Base-by-base conservation (phyloP, 2,113 vertebrate genomes). In the Haemorhous mexicanus region DNA sequence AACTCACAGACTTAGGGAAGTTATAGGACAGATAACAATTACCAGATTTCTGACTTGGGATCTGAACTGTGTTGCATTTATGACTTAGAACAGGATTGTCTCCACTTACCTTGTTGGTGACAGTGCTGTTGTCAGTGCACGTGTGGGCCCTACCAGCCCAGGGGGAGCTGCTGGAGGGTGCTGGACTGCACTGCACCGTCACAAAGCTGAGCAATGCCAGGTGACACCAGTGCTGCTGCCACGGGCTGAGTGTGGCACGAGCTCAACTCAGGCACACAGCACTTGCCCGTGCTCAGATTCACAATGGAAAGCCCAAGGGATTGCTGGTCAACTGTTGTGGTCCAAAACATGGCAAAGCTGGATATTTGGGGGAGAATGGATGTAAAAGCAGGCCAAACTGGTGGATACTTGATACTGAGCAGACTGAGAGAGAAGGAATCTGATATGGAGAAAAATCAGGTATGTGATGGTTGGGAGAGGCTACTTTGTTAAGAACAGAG, bases 141-240 rank as follows among this genome's bases (percentile, higher is more conserved):
- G 0, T 2, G 3, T 33, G n/a, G 11, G 19, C 24, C 24, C 50
- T 27, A 22, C 16, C 33, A 44, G 14, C 6, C 47, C 56, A 47
- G 37, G 26, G 52, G 49, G 67, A 39, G 44, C 17, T 90, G 53
- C 85, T 75, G 53, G 14, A 77, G 41, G 35, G 13, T 66, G 59
- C 49, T 39, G 53, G 28, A 21, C 35, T 2, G 7, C 16, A 1
- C 49, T 24, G 41, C 28, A 7, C 43, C 53, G 49, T 33, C 24
- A 7, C 5, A 14, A 16, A 2, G 13, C 64, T 68, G 63, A 73
- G 16, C 43, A 69, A 16, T 0, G 5, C 50, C 1, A 2, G 37
- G 43, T 2, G 15, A n/a, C 0, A 0, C 18, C 3, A 0, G 46
- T 6, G 44, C 50, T 0, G 1, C 43, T 39, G 44, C 28, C 2